Evolutionary conservation across 2,113 vertebrate species (phyloP), one percentile per base, ranked within the genome.

Genomic region (Pituophis catenifer): DNA sequence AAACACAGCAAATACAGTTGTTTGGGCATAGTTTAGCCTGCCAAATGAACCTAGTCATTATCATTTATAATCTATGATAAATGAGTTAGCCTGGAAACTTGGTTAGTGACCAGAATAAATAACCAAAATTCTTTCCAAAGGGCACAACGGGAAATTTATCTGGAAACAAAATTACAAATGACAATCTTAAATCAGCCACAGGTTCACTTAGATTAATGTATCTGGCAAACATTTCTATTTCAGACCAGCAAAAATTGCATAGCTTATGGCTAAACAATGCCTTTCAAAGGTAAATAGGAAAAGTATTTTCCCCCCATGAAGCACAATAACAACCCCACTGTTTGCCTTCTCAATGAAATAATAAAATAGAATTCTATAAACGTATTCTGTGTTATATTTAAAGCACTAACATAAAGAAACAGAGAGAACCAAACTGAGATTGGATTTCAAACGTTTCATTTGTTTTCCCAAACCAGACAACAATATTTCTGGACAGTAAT

Each of bases 401-500:
- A 48, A 89, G 29, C 24, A 87, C 59, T 48, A 91, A 3, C 55
- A 88, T 81, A 81, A 81, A 21, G 15, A 81, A 91, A 8, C 19
- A 13, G 52, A 29, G 0, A 50, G 19, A 29, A 89, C 91, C 86
- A 75, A 87, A 94, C 86, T 94, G 93, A 91, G 94, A 54, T 93
- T 75, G 26, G 93, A 70, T 52, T 4, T 0, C 65, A 94, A 95
- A 96, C 92, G 88, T 92, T 96, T 97, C 95, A 95, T 96, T 96
- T 94, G 95, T 93, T 93, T 95, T 89, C 92, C 94, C 94, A 96
- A 96, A 94, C 95, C 96, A 97, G 96, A 97, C 96, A 97, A 96
- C 95, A 95, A 95, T 94, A 97, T 97, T 97, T 97, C 97, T 97
- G 96, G 96, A 95, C 93, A 96, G 95, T 95, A 97, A 97, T 97